These are phyloP conservation scores for Ormyrus labotus DNA, from an alignment of 2,888 invertebrate species.

Conservation along the genomic window DNA sequence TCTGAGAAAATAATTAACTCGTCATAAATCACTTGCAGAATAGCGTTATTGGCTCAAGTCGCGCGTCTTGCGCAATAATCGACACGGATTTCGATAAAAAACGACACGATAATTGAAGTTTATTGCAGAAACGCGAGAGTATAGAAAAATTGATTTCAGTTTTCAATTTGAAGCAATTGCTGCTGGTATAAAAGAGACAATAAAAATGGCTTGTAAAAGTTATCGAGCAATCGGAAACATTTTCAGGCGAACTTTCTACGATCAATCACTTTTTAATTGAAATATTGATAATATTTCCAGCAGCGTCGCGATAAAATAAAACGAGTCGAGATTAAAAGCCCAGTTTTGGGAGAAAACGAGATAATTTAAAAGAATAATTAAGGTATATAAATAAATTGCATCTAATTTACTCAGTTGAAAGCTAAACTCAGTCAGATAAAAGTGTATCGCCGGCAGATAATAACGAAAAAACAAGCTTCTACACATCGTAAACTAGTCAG, in stretches of 20 bases:
- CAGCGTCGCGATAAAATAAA: too few species aligned
- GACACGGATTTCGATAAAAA: conserved; percentile 24
- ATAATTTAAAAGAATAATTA: too few species aligned
- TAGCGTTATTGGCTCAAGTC: background rate
- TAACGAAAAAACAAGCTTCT: background rate
- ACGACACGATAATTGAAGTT: background rate
- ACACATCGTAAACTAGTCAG: conserved; percentile 1
- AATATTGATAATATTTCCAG: background rate
- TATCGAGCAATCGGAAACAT: background rate
- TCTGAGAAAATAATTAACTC: conserved; percentile 55
- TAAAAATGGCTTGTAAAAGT: background rate
- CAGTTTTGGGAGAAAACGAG: too few species aligned
- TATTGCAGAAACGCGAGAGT: too few species aligned
- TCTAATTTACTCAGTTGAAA: too few species aligned
- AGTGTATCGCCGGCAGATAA: too few species aligned
- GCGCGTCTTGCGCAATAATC: conserved; percentile 10
- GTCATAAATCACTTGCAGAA: conserved; percentile 49
- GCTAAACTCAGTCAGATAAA: too few species aligned
- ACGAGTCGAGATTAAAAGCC: too few species aligned
- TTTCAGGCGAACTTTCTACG: background rate
- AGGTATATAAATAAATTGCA: too few species aligned
- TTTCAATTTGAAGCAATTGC: too few species aligned
- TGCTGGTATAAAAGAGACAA: too few species aligned
- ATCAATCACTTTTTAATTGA: conserved; percentile 9
- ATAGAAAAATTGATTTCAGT: too few species aligned